Base-by-base conservation (phyloP, 2,888 invertebrate species). In the Epistrophe eligans region DNA sequence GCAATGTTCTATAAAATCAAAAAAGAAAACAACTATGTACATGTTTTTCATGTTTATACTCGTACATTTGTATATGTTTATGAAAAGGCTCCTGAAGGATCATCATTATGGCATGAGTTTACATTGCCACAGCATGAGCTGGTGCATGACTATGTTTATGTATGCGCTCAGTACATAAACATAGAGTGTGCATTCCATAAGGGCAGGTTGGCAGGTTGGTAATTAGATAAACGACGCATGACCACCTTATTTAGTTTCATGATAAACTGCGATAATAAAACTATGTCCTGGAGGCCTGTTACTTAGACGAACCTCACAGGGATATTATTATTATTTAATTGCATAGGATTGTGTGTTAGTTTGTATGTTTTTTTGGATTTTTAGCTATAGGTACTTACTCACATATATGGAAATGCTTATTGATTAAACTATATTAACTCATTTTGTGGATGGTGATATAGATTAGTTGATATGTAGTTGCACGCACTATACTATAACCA, bases 171-270 rank as follows among this genome's bases (percentile, higher is more conserved):
- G 52, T 40, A 45, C 50, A 43, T 58, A 71, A 45, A n/a, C 38
- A 38, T 43, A 43, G 24, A 50, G 19, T 73, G 11, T 58, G 62
- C 74, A 74, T 57, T 3, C 24, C 32, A 40, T 62, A 70, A 40
- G 40, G 70, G 71, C 64, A 79, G 70, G 62, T 79, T 74, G 60
- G 64, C 43, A 48, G 35, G 55, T 40, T 62, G 76, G 73, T 80
- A 80, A 84, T 84, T 80, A 80, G 77, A 81, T 81, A 81, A 84
- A 77, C 77, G 81, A 60, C 77, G 38, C 57, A 55, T 50, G 71
- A 45, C 80, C 76, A 71, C 76, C 84, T 84, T 80, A 84, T 84
- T 84, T 64, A 58, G 74, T 64, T 80, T 72, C 40, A 76, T 76
- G 80, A 76, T 71, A 64, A 71, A 57, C 58, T 55, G 50, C 62